These are phyloP conservation scores for Megalonaias nervosa DNA, from an alignment of 1,140 invertebrate genomes.

Conservation along the genomic window DNA sequence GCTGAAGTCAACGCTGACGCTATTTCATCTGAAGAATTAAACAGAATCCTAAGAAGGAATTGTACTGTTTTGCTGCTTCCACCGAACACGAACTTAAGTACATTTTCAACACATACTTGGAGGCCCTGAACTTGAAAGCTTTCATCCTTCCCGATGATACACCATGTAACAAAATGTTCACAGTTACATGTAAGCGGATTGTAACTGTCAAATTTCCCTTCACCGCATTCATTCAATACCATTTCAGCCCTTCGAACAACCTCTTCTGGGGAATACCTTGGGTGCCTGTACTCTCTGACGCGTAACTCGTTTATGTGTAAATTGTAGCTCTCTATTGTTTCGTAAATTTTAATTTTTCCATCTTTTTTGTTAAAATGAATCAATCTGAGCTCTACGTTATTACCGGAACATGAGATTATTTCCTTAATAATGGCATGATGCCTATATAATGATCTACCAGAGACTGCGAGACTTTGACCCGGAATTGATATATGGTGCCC, in stretches of 20 bases:
- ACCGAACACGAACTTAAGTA: not conserved
- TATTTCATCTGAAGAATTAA: slow-evolving; percentile 17
- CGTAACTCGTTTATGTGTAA: slow-evolving; percentile 14
- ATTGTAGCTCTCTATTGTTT: slow-evolving; percentile 7
- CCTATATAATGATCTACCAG: not conserved
- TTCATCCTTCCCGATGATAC: slow-evolving; percentile 15
- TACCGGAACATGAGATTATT: not conserved
- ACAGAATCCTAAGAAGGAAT: not conserved
- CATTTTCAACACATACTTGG: not conserved
- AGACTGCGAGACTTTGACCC: not conserved
- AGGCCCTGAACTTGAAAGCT: slow-evolving; percentile 18
- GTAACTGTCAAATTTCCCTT: slow-evolving; percentile 12
- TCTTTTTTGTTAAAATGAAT: slow-evolving; percentile 10
- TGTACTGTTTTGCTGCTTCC: slow-evolving; percentile 1
- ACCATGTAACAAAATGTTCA: slow-evolving; percentile 32
- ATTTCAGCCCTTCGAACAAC: slow-evolving; percentile 22
- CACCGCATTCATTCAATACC: not conserved
- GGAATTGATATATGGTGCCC: slow-evolving; percentile 27
- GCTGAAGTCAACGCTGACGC: not conserved
- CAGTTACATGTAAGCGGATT: slow-evolving; percentile 13
- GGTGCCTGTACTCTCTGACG: slow-evolving; percentile 6
- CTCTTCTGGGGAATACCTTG: slow-evolving; percentile 1
- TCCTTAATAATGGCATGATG: slow-evolving; percentile 21
- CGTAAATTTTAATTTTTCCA: not conserved
- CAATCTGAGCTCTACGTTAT: not conserved